Evolutionary conservation across 1,140 invertebrate genomes (phyloP).

Genomic region (Formica exsecta): DNA sequence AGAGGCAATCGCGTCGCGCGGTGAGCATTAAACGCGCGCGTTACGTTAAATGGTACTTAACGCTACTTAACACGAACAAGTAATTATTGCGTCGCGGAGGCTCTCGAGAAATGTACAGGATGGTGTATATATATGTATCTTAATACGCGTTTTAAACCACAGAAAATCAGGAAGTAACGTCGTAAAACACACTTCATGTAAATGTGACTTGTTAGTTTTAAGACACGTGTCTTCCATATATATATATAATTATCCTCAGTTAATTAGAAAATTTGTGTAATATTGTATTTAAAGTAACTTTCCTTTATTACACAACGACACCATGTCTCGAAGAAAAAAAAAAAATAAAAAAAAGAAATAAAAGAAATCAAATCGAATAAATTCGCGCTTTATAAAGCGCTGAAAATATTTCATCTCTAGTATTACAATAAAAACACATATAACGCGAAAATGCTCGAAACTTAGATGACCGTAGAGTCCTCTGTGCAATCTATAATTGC

Average conservation of each 20-base stretch:
- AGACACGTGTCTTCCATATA: not conserved
- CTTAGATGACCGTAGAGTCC: not conserved
- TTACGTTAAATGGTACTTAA: slow-evolving; percentile 37
- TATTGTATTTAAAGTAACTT: slow-evolving; percentile 1
- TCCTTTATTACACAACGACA: not conserved
- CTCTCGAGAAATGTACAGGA: not conserved
- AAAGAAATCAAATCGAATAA: not conserved
- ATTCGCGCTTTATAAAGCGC: too few species aligned
- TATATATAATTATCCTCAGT: not conserved
- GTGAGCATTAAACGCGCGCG: not conserved
- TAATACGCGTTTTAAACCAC: not conserved
- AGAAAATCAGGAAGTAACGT: slow-evolving; percentile 1
- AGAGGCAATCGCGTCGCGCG: slow-evolving; percentile 26
- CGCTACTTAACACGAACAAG: slow-evolving; percentile 39
- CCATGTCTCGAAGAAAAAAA: too few species aligned
- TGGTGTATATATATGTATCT: not conserved
- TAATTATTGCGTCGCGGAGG: slow-evolving; percentile 51
- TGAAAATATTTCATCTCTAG: not conserved
- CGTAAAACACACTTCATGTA: not conserved
- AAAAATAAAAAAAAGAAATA: not conserved
- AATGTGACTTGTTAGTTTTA: not conserved
- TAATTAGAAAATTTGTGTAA: not conserved
- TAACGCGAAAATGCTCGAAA: not conserved
- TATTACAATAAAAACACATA: not conserved
- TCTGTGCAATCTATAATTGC: not conserved